A percentile compares a stretch with the other conserved stretches of the same genome.
Evolutionary conservation across 1,140 invertebrate species (phyloP).

Genomic region (Harpegnathos saltator): DNA sequence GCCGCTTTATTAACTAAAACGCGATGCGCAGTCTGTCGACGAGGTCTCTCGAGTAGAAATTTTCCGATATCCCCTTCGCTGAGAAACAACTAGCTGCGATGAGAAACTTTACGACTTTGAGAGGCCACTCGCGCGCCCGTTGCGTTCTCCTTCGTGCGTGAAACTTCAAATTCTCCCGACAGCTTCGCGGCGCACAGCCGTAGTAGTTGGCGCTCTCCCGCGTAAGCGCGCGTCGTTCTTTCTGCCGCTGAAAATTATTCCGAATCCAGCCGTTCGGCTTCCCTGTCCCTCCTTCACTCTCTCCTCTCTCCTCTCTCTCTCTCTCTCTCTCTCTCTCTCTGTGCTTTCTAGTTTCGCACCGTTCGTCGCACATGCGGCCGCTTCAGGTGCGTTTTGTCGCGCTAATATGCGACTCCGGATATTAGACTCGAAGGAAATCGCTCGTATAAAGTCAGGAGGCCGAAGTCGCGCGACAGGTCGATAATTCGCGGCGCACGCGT

Average conservation of each 20-base stretch:
- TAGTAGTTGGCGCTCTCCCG: too few species aligned
- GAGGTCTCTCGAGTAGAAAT: not conserved
- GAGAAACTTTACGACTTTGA: too few species aligned
- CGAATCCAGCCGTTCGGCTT: not conserved
- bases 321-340: too few species aligned
- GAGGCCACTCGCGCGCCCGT: too few species aligned
- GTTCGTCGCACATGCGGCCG: constrained; percentile 14
- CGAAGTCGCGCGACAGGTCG: constrained; percentile 64
- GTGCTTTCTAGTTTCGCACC: not conserved
- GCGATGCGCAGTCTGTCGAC: not conserved
- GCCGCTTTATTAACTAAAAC: not conserved
- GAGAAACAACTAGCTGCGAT: not conserved
- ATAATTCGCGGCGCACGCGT: constrained; percentile 57
- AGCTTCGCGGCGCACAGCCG: too few species aligned
- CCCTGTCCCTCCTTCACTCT: too few species aligned
- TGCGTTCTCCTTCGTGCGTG: too few species aligned
- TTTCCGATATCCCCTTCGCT: not conserved
- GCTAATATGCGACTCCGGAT: constrained; percentile 24
- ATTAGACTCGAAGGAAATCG: constrained; percentile 52
- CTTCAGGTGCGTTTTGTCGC: constrained; percentile 50
- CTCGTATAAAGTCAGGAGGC: constrained; percentile 52
- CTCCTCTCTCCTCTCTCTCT: too few species aligned
- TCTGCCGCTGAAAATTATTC: constrained; percentile 4
- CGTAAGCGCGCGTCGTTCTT: too few species aligned
- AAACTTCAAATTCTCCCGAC: too few species aligned